Percentiles rank a stretch among this genome's conserved stretches.
Evolutionary conservation across 2,113 vertebrate species (phyloP).

Genomic region (Campylorhamphus procurvoides): DNA sequence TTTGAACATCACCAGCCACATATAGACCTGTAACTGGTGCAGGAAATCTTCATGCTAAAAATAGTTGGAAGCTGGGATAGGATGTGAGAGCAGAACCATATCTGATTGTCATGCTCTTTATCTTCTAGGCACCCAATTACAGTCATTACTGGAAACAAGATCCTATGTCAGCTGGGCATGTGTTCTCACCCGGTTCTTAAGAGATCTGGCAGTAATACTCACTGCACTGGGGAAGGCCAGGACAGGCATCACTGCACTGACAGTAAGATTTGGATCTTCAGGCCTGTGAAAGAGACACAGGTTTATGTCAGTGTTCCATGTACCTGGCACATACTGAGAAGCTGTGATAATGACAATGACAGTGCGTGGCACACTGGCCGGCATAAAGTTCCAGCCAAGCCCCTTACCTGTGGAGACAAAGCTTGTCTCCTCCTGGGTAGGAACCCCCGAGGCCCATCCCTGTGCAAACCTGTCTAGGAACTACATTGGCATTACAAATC

Average conservation of each 20-base stretch:
- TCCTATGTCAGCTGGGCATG: not conserved
- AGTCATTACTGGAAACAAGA: not conserved
- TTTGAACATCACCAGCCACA: not conserved
- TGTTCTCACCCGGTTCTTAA: not conserved
- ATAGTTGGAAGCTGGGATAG: not conserved
- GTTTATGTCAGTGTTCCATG: not conserved
- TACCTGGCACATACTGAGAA: accelerated
- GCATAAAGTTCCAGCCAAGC: not conserved
- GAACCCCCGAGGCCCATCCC: accelerated
- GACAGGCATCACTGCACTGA: conserved; percentile 61
- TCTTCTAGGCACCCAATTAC: not conserved
- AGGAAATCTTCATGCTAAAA: not conserved
- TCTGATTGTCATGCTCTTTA: not conserved
- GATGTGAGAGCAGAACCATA: not conserved
- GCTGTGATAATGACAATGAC: not conserved
- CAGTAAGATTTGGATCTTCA: conserved; percentile 42
- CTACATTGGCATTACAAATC: not conserved
- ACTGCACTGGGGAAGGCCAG: conserved; percentile 70
- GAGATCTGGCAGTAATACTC: conserved; percentile 28
- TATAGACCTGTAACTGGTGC: not conserved
- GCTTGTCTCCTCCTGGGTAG: not conserved
- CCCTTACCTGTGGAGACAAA: not conserved
- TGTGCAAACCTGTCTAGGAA: not conserved
- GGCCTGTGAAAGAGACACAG: conserved; percentile 51
- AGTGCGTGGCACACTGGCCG: not conserved